phyloP scores from a whole-genome alignment of 2,113 vertebrate species.

The Phoxinus phoxinus region DNA sequence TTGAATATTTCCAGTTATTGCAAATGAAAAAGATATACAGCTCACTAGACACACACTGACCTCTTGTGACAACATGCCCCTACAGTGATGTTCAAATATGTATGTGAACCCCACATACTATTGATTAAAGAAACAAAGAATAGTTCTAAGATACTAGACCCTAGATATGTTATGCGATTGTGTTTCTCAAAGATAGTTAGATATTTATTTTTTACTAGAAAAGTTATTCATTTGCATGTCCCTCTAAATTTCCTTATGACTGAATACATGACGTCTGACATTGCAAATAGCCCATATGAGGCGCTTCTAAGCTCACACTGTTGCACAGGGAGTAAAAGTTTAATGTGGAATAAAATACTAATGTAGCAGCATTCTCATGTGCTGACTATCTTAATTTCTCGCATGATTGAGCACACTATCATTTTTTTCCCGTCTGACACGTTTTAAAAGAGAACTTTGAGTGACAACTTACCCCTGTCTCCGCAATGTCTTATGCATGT shows the following conservation, averaged over 20 bases:
- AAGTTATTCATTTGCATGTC: background rate
- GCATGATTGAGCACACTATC: background rate
- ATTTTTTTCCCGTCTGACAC: background rate
- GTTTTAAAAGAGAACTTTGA: background rate
- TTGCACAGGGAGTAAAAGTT: conserved; percentile 8
- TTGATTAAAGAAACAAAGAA: no score
- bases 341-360: background rate
- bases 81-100: no score
- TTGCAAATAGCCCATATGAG: background rate
- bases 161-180: background rate
- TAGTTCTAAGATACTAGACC: background rate
- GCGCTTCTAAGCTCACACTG: background rate
- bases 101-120: no score
- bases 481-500: background rate
- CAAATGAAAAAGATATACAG: no score
- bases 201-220: background rate
- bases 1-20: no score
- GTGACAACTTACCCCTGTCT: background rate
- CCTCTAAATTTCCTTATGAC: background rate
- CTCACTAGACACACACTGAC: no score
- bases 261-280: background rate
- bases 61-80: no score
- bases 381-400: background rate
- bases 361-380: background rate
- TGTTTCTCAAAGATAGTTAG: background rate